phyloP scores from a whole-genome alignment of 2,797 vertebrate species.

The Sebastiscus albofasciatus region DNA sequence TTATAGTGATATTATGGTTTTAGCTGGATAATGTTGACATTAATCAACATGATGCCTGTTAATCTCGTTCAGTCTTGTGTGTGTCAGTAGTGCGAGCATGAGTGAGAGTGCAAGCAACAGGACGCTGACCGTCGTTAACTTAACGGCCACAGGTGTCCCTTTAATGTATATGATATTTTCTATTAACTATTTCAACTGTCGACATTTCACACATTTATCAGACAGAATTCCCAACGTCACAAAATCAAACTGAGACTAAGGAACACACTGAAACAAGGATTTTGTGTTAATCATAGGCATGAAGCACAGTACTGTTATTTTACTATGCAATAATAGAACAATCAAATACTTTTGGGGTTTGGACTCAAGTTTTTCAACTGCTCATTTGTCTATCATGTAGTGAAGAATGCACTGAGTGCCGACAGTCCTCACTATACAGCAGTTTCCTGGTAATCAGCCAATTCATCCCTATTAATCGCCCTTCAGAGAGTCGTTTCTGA shows the following conservation, averaged over 20 bases:
- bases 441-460: neutral
- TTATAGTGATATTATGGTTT: too few species aligned
- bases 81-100: too few species aligned
- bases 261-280: neutral
- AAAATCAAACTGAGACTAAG: neutral
- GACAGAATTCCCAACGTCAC: neutral
- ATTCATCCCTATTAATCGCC: neutral
- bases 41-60: too few species aligned
- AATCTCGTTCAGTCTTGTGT: too few species aligned
- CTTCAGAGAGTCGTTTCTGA: neutral
- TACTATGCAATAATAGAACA: neutral
- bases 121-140: too few species aligned
- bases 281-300: neutral
- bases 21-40: too few species aligned
- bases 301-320: neutral
- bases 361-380: neutral
- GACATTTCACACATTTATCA: neutral
- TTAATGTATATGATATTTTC: neutral
- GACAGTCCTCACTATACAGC: neutral
- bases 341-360: neutral
- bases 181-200: neutral
- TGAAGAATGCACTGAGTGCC: neutral
- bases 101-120: too few species aligned
- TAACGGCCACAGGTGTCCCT: too few species aligned
- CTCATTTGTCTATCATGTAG: neutral